Conservation (phyloP, 1,140 invertebrate genomes). For the Penaeus vannamei region DNA sequence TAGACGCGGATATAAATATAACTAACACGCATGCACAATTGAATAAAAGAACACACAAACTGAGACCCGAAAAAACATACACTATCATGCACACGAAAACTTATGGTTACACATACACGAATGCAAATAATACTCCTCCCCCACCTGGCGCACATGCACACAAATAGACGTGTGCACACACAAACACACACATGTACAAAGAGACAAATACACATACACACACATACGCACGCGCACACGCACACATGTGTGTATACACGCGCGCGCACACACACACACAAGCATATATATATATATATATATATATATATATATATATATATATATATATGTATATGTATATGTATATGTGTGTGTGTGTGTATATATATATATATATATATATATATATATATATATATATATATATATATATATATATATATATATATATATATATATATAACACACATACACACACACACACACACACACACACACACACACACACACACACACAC, state of each 20-base stretch:
- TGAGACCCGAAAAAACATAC: background rate
- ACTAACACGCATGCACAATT: background rate
- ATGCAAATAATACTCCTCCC: too few relatives aligned
- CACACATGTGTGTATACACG: background rate
- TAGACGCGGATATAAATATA: background rate
- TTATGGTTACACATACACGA: background rate
- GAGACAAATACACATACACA: background rate
- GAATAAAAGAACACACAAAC: too few relatives aligned
- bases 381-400: background rate
- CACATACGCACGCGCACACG: background rate
- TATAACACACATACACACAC: too few relatives aligned
- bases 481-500: too few relatives aligned
- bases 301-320: background rate
- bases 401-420: constrained; percentile 1
- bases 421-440: constrained; percentile 18
- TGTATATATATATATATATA: background rate
- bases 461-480: too few relatives aligned
- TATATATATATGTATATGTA: background rate
- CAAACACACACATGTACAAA: background rate
- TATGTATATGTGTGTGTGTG: background rate
- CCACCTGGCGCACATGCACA: background rate
- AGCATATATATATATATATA: background rate
- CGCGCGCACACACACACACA: background rate
- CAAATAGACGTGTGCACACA: background rate
- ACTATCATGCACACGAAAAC: background rate